phyloP scores from a whole-genome alignment of 2,113 vertebrate genomes.

The Albula glossodonta region DNA sequence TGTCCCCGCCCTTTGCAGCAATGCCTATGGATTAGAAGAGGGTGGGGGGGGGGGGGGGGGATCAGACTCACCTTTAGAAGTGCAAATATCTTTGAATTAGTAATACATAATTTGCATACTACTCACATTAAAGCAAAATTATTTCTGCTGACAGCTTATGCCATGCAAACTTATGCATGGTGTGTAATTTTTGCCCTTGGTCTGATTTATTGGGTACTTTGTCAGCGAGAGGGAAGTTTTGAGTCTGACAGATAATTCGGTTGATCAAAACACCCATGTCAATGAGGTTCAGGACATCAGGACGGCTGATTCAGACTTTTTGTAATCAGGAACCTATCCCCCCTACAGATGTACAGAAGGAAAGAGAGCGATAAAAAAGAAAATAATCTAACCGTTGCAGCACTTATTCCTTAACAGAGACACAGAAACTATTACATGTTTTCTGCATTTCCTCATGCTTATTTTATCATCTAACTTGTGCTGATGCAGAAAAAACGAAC shows the following conservation, averaged over 20 bases:
- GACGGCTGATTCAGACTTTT: neutral
- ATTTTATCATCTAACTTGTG: too few relatives aligned
- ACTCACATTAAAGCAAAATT: constrained; percentile 8
- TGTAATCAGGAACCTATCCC: neutral
- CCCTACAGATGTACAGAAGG: too few relatives aligned
- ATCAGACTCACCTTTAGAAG: constrained; percentile 11
- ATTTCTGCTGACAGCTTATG: constrained; percentile 23
- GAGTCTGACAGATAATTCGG: constrained; percentile 24
- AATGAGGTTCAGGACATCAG: neutral
- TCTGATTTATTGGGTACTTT: constrained; percentile 25
- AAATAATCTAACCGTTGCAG: neutral
- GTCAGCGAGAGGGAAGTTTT: constrained; percentile 8
- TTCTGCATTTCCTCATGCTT: too few relatives aligned
- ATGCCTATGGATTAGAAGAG: neutral
- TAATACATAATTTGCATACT: constrained; percentile 23
- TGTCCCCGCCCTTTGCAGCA: neutral
- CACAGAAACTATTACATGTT: too few relatives aligned
- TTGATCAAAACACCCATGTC: constrained; percentile 14
- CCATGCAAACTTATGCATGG: constrained; percentile 1
- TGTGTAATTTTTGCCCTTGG: constrained; percentile 16
- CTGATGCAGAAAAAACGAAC: too few relatives aligned
- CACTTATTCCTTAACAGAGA: too few relatives aligned
- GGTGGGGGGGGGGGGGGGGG: neutral
- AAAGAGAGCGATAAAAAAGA: too few relatives aligned
- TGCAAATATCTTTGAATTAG: constrained; percentile 19